These are phyloP conservation scores for Sitodiplosis mosellana DNA, from an alignment of 1,140 invertebrate species.

Conservation along the genomic window DNA sequence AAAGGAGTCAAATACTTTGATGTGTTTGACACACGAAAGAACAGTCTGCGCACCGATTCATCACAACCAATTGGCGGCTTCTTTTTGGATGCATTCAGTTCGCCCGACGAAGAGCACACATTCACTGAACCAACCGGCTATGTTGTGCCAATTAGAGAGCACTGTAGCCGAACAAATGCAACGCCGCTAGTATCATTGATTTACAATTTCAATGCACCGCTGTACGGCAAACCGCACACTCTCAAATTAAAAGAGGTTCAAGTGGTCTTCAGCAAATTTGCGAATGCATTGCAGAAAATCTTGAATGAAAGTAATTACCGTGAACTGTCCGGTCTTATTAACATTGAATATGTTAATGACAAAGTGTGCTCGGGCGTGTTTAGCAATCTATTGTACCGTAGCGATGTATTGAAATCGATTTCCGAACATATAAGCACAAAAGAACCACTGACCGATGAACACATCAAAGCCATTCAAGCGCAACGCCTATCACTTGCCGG, in stretches of 20 bases:
- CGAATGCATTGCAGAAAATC: slow-evolving; percentile 62
- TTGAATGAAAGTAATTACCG: slow-evolving; percentile 58
- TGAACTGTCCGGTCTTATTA: slow-evolving; percentile 66
- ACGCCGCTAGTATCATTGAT: slow-evolving; percentile 61
- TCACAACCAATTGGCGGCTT: slow-evolving; percentile 52
- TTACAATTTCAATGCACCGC: slow-evolving; percentile 56
- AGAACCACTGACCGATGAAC: slow-evolving; percentile 43
- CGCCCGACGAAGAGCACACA: slow-evolving; percentile 39
- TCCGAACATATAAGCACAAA: slow-evolving; percentile 55
- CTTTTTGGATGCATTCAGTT: slow-evolving; percentile 64
- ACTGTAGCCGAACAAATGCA: slow-evolving; percentile 36
- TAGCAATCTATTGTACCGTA: slow-evolving; percentile 60
- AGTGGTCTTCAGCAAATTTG: slow-evolving; percentile 67
- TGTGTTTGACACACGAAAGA: slow-evolving; percentile 45
- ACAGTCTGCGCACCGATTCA: slow-evolving; percentile 9
- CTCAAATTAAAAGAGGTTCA: slow-evolving; percentile 58
- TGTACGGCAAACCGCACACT: slow-evolving; percentile 41
- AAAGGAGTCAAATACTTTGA: slow-evolving; percentile 70
- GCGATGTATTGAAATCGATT: slow-evolving; percentile 43
- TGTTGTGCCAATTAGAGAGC: slow-evolving; percentile 46
- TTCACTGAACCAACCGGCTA: slow-evolving; percentile 37
- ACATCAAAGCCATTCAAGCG: slow-evolving; percentile 41
- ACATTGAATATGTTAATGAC: slow-evolving; percentile 81
- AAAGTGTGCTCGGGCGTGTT: slow-evolving; percentile 64
- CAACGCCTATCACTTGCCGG: slow-evolving; percentile 55